Evolutionary conservation across 2,113 vertebrate species (phyloP).

Genomic region (Pelobates fuscus): DNA sequence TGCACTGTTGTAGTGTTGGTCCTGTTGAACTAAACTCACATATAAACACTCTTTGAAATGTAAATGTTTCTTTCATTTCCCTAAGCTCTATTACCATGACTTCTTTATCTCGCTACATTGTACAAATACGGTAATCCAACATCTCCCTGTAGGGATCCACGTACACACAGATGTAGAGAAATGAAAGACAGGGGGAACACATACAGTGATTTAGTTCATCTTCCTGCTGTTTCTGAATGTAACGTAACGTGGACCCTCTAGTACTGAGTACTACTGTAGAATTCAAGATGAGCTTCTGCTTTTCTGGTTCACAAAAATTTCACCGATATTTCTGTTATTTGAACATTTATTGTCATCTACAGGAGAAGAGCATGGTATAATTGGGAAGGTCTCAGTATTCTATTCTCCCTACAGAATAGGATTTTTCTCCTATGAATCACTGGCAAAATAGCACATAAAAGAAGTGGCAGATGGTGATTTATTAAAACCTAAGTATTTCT

Average conservation of each 20-base stretch:
- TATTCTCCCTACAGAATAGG: neutral
- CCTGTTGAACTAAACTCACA: neutral
- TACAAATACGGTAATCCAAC: neutral
- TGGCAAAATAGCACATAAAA: neutral
- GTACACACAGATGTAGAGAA: constrained; percentile 12
- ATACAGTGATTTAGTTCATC: constrained; percentile 11
- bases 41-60: neutral
- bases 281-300: neutral
- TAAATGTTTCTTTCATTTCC: constrained; percentile 14
- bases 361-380: neutral
- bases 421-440: neutral
- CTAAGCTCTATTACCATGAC: neutral
- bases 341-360: constrained; percentile 5
- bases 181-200: constrained; percentile 11
- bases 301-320: constrained; percentile 3
- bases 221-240: neutral
- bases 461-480: neutral
- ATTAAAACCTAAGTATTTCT: constrained; percentile 9
- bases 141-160: constrained; percentile 1
- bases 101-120: neutral
- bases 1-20: neutral
- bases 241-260: neutral
- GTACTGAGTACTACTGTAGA: neutral
- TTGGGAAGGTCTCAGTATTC: neutral
- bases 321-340: neutral